Evolutionary conservation across 2,888 invertebrate genomes (phyloP).

Genomic region (Periphyllus acericola): DNA sequence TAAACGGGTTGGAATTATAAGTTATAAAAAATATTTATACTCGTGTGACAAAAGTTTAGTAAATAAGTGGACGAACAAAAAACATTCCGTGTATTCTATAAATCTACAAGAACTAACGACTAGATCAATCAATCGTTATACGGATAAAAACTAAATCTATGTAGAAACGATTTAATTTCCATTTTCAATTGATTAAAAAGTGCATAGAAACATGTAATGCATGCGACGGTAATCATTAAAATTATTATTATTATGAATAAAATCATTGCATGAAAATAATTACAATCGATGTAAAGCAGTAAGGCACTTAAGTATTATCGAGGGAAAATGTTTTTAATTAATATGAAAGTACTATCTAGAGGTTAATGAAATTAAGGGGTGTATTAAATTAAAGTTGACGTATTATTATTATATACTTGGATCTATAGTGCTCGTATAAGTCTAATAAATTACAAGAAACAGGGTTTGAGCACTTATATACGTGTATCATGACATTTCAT

Average conservation of each 20-base stretch:
- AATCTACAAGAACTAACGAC: constrained; percentile 13
- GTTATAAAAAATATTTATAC: constrained; percentile 1
- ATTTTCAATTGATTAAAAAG: not conserved
- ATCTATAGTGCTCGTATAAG: not conserved
- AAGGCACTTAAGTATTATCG: not conserved
- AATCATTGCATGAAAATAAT: not conserved
- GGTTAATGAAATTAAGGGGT: constrained; percentile 7
- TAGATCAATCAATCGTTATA: not conserved
- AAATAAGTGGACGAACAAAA: not conserved
- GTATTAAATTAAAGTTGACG: constrained; percentile 24
- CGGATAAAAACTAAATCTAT: not conserved
- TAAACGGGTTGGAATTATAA: constrained; percentile 3
- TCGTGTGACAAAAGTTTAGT: not conserved
- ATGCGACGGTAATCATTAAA: not conserved
- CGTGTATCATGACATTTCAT: constrained; percentile 25
- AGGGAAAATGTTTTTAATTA: constrained; percentile 34
- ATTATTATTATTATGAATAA: not conserved
- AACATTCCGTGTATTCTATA: constrained; percentile 3
- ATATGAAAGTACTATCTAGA: not conserved
- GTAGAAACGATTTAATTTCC: constrained; percentile 25
- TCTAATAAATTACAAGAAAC: constrained; percentile 41
- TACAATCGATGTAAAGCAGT: not conserved
- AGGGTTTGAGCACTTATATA: constrained; percentile 19
- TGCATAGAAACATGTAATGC: constrained; percentile 3
- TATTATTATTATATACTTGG: constrained; percentile 11